Evolutionary conservation across 64 coral and sea anemone species (phyloP).

Genomic region (Montipora efflorescens): DNA sequence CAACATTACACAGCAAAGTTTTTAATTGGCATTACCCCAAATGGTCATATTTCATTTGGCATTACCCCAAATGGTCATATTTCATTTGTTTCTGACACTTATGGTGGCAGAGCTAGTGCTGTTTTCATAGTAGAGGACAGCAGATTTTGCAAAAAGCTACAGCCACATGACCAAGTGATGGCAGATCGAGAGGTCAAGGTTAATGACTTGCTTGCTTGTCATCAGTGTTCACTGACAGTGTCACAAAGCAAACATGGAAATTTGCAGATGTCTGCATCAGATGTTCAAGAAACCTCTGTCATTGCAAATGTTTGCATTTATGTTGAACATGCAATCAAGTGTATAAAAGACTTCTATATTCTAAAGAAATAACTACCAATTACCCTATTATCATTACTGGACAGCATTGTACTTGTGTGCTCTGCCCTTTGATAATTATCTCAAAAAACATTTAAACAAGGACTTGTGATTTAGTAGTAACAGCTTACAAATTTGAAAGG

Average conservation of each 20-base stretch:
- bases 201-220: slow-evolving; percentile 36
- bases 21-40: slow-evolving; percentile 61
- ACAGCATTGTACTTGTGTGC: slow-evolving; percentile 58
- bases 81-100: slow-evolving; percentile 62
- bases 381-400: slow-evolving; percentile 62
- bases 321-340: slow-evolving; percentile 74
- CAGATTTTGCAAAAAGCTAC: slow-evolving; percentile 55
- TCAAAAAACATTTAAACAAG: slow-evolving; percentile 49
- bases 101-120: slow-evolving; percentile 45
- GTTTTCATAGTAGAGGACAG: slow-evolving; percentile 52
- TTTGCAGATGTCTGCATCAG: slow-evolving; percentile 30
- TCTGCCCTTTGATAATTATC: background rate
- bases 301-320: slow-evolving; percentile 71
- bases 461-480: background rate
- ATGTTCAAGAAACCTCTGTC: slow-evolving; percentile 50
- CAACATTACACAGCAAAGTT: slow-evolving; percentile 67
- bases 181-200: slow-evolving; percentile 80
- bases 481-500: too few species aligned
- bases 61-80: slow-evolving; percentile 58
- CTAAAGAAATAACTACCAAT: slow-evolving; percentile 60
- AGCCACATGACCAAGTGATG: slow-evolving; percentile 50
- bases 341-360: slow-evolving; percentile 69
- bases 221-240: background rate
- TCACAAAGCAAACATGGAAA: slow-evolving; percentile 71
- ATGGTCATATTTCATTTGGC: slow-evolving; percentile 65